phyloP scores from a whole-genome alignment of 2,113 vertebrate genomes.

The Mesocricetus auratus region DNA sequence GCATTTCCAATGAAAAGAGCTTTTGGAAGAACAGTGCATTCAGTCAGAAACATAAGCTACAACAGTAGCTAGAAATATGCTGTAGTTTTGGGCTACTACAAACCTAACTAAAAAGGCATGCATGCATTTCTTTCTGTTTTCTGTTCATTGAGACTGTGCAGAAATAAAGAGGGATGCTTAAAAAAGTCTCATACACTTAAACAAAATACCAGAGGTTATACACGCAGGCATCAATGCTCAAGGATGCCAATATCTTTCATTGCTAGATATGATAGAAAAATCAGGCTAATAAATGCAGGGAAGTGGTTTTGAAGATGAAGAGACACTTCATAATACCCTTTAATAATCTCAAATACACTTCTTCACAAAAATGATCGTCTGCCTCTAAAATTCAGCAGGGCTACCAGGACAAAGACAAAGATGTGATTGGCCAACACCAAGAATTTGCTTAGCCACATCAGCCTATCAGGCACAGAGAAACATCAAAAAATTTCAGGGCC shows the following conservation, averaged over 20 bases:
- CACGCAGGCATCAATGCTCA: neutral
- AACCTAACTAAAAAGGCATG: neutral
- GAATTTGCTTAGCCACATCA: neutral
- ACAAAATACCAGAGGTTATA: neutral
- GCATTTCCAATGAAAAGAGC: neutral
- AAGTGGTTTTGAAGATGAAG: neutral
- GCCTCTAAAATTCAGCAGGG: neutral
- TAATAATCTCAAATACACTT: neutral
- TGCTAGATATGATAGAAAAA: neutral
- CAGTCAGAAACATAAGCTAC: neutral
- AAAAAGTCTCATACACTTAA: neutral
- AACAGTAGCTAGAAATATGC: neutral
- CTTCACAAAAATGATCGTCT: neutral
- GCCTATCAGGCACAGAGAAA: constrained; percentile 38
- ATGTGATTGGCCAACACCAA: neutral
- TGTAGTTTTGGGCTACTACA: neutral
- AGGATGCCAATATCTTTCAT: neutral
- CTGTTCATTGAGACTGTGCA: neutral
- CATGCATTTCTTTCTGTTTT: neutral
- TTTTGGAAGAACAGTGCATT: neutral
- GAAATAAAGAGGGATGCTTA: neutral
- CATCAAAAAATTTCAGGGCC: constrained; percentile 42
- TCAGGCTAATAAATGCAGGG: neutral
- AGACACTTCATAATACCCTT: constrained; percentile 15
- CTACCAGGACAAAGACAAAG: neutral